Base-by-base conservation (phyloP, 2,797 vertebrate genomes). In the Myotis daubentonii region DNA sequence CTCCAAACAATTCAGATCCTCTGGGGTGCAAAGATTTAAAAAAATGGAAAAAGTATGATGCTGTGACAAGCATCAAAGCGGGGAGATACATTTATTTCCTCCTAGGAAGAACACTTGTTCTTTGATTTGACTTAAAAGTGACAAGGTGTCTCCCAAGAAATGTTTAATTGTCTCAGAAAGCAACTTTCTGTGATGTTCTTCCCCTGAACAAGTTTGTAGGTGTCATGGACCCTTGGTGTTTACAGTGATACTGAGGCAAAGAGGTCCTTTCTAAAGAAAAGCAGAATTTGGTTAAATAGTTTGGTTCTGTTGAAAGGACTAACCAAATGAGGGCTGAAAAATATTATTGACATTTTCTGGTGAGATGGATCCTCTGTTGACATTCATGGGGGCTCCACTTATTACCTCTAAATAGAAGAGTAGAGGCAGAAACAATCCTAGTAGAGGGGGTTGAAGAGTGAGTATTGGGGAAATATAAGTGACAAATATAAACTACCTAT, bases 51-150 rank as follows among this genome's bases (percentile, higher is more conserved):
- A 8, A 3, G 49, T 74, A 51, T 5, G 25, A n/a, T 66, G 47
- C 36, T 25, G 6, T 47, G 12, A 47, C 3, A 12, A 22, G 38
- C n/a, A 78, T 13, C 44, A 17, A 1, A 3, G 8, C 19, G 11
- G 12, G 16, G 11, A 53, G 16, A 55, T 62, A 9, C 36, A 41
- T 49, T 55, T 36, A 38, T 81, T 62, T 62, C 30, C 33, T 62
- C 51, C 22, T n/a, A 70, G 99, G 98, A 99, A 99, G 98, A 99
- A 22, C 28, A 70, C 13, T 65, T 51, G 16, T 30, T 15, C 15
- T 81, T n/a, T 60, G 30, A 20, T 51, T 60, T 68, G 6, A 75
- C 33, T 68, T 36, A 60, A 80, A 87, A 75, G 1, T 68, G 11
- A 49, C 38, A 87, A 82, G 5, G 15, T 25, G 6, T 53, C 36